Evolutionary conservation across 2,113 vertebrate genomes (phyloP).

Genomic region (Prunella himalayana): DNA sequence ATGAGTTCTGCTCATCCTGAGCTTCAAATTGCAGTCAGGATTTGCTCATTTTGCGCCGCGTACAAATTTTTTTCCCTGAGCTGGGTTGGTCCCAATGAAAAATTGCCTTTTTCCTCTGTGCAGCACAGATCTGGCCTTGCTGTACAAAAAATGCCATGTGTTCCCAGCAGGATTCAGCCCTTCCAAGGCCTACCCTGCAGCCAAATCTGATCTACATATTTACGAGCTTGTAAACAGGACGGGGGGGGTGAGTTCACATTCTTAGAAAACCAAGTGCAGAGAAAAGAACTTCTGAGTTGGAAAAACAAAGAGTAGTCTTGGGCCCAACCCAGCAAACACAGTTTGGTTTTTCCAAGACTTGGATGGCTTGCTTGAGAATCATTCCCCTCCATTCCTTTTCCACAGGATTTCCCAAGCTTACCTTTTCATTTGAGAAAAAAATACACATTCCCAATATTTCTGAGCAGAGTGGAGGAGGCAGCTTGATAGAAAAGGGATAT

Average conservation of each 20-base stretch:
- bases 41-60: fast-evolving
- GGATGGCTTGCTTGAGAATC: conserved; percentile 1
- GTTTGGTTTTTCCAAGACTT: conserved; percentile 25
- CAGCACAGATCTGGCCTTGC: background rate
- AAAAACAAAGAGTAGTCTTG: conserved; percentile 53
- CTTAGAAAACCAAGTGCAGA: conserved; percentile 55
- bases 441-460: background rate
- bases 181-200: conserved; percentile 21
- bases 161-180: conserved; percentile 49
- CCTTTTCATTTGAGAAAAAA: background rate
- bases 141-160: conserved; percentile 7
- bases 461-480: background rate
- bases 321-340: background rate
- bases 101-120: conserved; percentile 28
- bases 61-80: background rate
- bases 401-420: background rate
- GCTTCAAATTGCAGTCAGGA: background rate
- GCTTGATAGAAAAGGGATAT: background rate
- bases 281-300: conserved; percentile 50
- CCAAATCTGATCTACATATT: conserved; percentile 55
- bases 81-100: background rate
- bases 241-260: conserved; percentile 59
- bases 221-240: conserved; percentile 54
- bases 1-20: background rate
- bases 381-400: background rate